Evolutionary conservation across 37 sponge, comb jelly and placozoan species (phyloP), one percentile per base, ranked within the genome.

Genomic region (Theonella swinhoei): DNA sequence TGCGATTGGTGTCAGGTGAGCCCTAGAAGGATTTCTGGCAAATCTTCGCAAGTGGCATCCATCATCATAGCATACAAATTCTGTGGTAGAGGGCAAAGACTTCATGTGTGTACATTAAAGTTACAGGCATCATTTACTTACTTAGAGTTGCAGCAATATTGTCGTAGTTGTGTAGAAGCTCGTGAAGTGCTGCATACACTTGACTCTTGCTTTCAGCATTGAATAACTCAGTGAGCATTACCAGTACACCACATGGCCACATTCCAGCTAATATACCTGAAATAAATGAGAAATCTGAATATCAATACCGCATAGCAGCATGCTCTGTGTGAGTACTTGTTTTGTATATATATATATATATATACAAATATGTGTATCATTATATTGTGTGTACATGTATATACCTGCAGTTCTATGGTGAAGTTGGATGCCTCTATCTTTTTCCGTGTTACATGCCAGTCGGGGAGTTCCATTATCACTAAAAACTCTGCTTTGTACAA

Each of bases 381-480:
- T 20, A 19, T 19, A 58, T 19, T 58, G 60, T 58, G 19, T 11
- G 17, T 58, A 58, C 19, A 19, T 66, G 26, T 66, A 24, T 25
- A 2, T 78, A 78, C 79, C 79, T 38, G 79, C 79, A 62, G 79
- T 78, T 37, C 64, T 78, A 62, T 78, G 79, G n/a, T 78, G 62
- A 31, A 78, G 24, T 5, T 8, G 36, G 2, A 78, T 37, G 26
- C 3, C 9, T 62, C 65, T 64, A 78, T 78, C 79, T 62, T 78
- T 78, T 36, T 78, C 79, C 29, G 79, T 78, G 25, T 36, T 78
- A 25, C 79, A 78, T 4, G 66, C 63, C n/a, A n/a, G 20, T 23
- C 20, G 61, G 17, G 61, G 20, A 59, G 17, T 20, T 59, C 20
- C 17, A 23, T 59, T 20, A 59, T 17, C 61, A 17, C 37, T 78